Evolutionary conservation across 1,140 invertebrate genomes (phyloP).

Genomic region (Probaryconus sp.): DNA sequence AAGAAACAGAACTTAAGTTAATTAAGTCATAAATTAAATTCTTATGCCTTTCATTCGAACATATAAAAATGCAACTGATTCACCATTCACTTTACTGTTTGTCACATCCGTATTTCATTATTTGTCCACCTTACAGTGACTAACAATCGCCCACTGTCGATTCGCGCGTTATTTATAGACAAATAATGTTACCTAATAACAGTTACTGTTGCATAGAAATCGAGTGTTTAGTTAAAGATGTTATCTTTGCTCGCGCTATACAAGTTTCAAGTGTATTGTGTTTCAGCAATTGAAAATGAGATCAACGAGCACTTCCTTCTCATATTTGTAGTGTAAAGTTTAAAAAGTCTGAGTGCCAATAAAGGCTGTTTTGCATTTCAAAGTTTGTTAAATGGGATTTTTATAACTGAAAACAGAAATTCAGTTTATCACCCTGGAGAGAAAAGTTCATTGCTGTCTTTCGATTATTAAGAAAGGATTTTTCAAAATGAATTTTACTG

Average conservation of each 20-base stretch:
- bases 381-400: no score
- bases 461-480: no score
- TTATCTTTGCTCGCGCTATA: slow-evolving; percentile 22
- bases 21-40: slow-evolving; percentile 10
- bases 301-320: slow-evolving; percentile 36
- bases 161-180: slow-evolving; percentile 43
- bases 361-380: no score
- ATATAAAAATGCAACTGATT: slow-evolving; percentile 18
- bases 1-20: no score
- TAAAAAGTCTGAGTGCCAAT: no score
- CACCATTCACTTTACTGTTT: slow-evolving; percentile 15
- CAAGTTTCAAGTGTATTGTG: no score
- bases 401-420: no score
- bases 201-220: slow-evolving; percentile 21
- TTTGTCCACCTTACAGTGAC: slow-evolving; percentile 39
- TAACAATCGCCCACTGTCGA: slow-evolving; percentile 40
- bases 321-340: slow-evolving; percentile 7
- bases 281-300: slow-evolving; percentile 15
- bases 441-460: no score
- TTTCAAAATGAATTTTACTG: no score
- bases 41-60: slow-evolving; percentile 6
- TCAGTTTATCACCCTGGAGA: no score
- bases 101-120: slow-evolving; percentile 39
- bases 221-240: slow-evolving; percentile 35
- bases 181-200: slow-evolving; percentile 43